These are phyloP conservation scores for Drosophila subsilvestris DNA, from an alignment of 2,888 invertebrate genomes.

Conservation along the genomic window DNA sequence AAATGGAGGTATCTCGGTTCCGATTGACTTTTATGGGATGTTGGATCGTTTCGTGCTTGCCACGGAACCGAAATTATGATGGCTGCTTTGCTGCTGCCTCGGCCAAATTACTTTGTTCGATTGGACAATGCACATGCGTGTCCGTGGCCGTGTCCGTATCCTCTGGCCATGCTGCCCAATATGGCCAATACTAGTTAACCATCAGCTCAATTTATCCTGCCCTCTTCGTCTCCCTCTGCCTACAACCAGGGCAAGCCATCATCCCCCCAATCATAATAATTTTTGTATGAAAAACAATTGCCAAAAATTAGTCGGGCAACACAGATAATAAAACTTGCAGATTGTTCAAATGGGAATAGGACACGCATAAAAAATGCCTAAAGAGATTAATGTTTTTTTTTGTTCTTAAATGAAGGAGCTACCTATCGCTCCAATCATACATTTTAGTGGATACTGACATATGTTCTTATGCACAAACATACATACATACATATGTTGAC, in stretches of 20 bases:
- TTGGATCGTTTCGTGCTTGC: constrained; percentile 47
- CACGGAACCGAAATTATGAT: constrained; percentile 60
- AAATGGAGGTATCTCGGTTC: not conserved
- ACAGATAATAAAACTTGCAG: constrained; percentile 12
- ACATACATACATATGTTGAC: too few species aligned
- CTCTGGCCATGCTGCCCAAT: constrained; percentile 48
- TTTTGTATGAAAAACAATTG: constrained; percentile 32
- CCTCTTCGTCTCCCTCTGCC: constrained; percentile 4
- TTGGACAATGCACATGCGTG: constrained; percentile 57
- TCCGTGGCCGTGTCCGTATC: constrained; percentile 67
- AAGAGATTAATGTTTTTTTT: too few species aligned
- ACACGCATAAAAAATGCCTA: not conserved
- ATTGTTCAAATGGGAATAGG: constrained; percentile 14
- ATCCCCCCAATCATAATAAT: constrained; percentile 31
- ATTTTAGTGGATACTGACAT: too few species aligned
- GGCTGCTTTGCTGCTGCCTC: constrained; percentile 32
- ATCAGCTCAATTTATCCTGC: constrained; percentile 5
- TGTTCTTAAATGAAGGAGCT: too few species aligned
- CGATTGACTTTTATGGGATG: constrained; percentile 64
- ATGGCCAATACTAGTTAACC: constrained; percentile 51
- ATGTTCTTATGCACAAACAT: too few species aligned
- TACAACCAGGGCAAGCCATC: constrained; percentile 5
- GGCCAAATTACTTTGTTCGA: constrained; percentile 47
- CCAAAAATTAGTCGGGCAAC: constrained; percentile 13
- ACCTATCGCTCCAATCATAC: too few species aligned